Conservation (phyloP, 2,797 vertebrate species). For the Phoxinus dragarum region DNA sequence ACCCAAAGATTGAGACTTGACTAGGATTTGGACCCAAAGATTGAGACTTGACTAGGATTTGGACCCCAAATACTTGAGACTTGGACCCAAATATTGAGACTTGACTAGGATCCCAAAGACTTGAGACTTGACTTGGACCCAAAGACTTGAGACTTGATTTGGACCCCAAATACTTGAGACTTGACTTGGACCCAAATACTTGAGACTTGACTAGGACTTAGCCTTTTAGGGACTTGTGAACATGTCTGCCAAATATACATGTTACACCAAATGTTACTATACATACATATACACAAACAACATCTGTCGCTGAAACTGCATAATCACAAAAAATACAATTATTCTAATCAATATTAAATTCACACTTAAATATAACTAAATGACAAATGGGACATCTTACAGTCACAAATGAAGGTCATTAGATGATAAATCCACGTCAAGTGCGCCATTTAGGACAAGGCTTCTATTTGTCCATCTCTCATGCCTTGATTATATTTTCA, state of each 20-base stretch:
- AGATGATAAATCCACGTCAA: neutral
- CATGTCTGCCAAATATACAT: neutral
- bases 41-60: too few species aligned
- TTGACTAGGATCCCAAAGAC: too few species aligned
- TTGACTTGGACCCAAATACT: neutral
- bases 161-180: neutral
- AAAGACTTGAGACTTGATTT: neutral
- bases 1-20: too few species aligned
- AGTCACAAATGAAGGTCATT: neutral
- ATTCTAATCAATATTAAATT: neutral
- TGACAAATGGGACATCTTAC: neutral
- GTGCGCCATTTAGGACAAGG: neutral
- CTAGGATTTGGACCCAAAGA: too few species aligned
- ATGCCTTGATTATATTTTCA: slow-evolving; percentile 24
- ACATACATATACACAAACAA: neutral
- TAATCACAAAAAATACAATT: neutral
- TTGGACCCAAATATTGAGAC: too few species aligned
- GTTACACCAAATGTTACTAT: neutral
- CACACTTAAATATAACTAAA: neutral
- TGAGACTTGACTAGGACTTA: too few species aligned
- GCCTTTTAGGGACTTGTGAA: neutral
- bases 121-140: too few species aligned
- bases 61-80: too few species aligned
- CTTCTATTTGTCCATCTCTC: neutral
- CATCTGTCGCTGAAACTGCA: neutral